Evolutionary conservation across 2,113 vertebrate species (phyloP), one percentile per base, ranked within the genome.

Genomic region (Falcunculus frontatus): DNA sequence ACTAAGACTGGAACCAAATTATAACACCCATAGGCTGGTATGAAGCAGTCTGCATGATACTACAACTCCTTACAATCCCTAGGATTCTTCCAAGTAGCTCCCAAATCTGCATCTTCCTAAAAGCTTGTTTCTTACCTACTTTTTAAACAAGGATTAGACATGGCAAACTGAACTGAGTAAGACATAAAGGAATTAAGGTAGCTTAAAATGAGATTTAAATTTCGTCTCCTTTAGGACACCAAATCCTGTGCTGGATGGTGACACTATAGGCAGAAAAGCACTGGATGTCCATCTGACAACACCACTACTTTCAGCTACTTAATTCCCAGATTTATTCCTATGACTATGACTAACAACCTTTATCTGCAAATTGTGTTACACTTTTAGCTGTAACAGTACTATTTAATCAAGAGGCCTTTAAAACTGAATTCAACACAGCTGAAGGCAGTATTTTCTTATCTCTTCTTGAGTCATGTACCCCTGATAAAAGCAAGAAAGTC

Each of bases 21-120:
- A 0, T 46, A 84, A 52, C 10, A 89, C 1, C n/a, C 19, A 9
- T 1, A 7, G 12, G 52, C 19, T 33, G 15, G 16, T 42, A 52
- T 26, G 37, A 62, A 67, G 22, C 9, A 21, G 62, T 41, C 13
- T 60, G 44, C 33, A 16, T 10, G 29, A 60, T 5, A 33, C 13
- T 30, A 3, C 18, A 59, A 62, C 18, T 21, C 23, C 32, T 67
- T 35, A 80, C 2, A 37, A 60, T 18, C 39, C 16, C 23, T 4
- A 68, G 4, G 8, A 37, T 56, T 76, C 30, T 57, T 72, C 13
- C n/a, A 39, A 78, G 50, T 2, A 0, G 19, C 37, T 76, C 63
- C 17, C 39, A 76, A 13, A 84, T 53, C 59, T 84, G n/a, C 56
- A 63, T 37, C 6, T 6, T 67, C 44, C 18, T 72, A 80, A 60